phyloP scores from a whole-genome alignment of 2,888 invertebrate genomes.

The Byasa hedistus region DNA sequence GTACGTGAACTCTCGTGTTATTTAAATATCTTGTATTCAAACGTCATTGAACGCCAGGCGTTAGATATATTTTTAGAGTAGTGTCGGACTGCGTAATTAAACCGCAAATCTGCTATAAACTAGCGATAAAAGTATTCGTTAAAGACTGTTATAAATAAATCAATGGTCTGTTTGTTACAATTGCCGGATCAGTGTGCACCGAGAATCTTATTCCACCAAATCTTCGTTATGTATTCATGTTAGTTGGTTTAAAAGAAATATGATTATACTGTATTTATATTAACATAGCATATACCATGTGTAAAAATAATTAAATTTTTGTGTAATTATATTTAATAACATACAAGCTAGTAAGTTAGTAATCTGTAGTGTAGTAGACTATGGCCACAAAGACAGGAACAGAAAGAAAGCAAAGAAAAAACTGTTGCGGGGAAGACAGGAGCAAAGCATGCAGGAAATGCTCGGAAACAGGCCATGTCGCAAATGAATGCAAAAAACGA shows the following conservation, averaged over 20 bases:
- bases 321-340: too few species aligned
- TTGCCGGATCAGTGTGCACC: neutral
- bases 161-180: neutral
- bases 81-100: constrained; percentile 40
- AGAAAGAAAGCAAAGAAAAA: too few species aligned
- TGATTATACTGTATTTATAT: too few species aligned
- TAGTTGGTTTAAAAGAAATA: neutral
- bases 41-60: constrained; percentile 40
- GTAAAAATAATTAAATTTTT: too few species aligned
- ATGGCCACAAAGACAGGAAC: too few species aligned
- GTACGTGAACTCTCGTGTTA: constrained; percentile 34
- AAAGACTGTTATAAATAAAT: constrained; percentile 3
- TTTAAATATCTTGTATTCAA: constrained; percentile 28
- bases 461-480: too few species aligned
- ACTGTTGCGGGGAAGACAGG: too few species aligned
- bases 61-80: constrained; percentile 42
- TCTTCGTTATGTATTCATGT: neutral
- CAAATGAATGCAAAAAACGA: too few species aligned
- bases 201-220: neutral
- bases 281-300: too few species aligned
- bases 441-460: too few species aligned
- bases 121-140: constrained; percentile 28
- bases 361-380: too few species aligned
- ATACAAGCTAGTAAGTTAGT: too few species aligned
- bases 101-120: constrained; percentile 38